Percentiles rank a stretch among this genome's conserved stretches.
phyloP scores from a whole-genome alignment of 2,113 vertebrate genomes.

The Thamnophis sirtalis region DNA sequence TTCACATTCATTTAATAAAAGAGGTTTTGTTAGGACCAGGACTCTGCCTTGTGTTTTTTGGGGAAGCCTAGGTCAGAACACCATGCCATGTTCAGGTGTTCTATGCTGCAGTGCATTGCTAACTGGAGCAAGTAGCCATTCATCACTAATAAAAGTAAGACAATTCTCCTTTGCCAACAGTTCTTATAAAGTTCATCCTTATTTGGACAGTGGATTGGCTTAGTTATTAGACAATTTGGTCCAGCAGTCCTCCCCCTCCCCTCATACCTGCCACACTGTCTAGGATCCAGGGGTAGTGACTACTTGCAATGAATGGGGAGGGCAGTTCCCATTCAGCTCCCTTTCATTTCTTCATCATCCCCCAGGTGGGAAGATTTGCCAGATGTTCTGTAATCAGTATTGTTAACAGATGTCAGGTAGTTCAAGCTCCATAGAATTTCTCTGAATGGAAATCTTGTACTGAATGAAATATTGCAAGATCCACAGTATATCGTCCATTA shows the following conservation, averaged over 20 bases:
- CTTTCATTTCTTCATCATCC: neutral
- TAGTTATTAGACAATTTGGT: neutral
- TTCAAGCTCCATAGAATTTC: slow-evolving; percentile 18
- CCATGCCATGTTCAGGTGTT: neutral
- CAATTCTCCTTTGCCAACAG: neutral
- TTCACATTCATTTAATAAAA: too few species aligned
- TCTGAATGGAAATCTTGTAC: slow-evolving; percentile 13
- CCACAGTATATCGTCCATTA: slow-evolving; percentile 13
- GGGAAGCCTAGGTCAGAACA: too few species aligned
- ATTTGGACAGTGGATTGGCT: neutral
- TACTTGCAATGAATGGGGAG: neutral
- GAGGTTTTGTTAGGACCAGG: too few species aligned
- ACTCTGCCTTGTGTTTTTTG: too few species aligned
- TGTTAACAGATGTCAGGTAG: slow-evolving; percentile 6
- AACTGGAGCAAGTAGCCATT: neutral
- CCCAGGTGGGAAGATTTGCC: neutral
- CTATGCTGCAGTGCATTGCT: neutral
- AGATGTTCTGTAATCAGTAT: slow-evolving; percentile 13
- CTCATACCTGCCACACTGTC: neutral
- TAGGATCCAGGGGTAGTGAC: neutral
- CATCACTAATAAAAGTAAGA: neutral
- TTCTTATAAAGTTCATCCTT: neutral
- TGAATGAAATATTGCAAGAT: slow-evolving; percentile 24
- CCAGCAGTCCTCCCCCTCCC: neutral
- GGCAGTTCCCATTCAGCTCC: neutral